Evolutionary conservation across 2,888 invertebrate genomes (phyloP), one percentile per base, ranked within the genome.

Genomic region (Caenorhabditis sp.): DNA sequence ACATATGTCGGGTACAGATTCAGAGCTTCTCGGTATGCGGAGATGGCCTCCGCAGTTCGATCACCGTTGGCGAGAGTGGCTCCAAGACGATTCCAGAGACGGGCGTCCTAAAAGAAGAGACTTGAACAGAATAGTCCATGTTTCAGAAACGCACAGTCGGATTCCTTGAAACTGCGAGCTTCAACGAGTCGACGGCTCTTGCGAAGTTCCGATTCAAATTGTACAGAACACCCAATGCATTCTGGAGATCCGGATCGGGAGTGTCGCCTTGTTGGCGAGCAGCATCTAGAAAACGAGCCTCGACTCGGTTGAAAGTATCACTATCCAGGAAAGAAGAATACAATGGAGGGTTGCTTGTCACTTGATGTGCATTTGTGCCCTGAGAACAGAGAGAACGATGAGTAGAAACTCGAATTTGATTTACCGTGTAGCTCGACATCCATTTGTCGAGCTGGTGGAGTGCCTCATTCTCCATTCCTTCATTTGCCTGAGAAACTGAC

Each of bases 51-150:
- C 90, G 97, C 97, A 40, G 97, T 96, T 85, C 95, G 95, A 67
- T 95, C 95, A 85, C 97, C 96, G 92, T 99, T 99, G 15, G 99
- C 99, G 89, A 98, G 93, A 56, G 98, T 97, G 37, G 99, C 99
- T 67, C 99, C 99, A 35, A 99, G 94, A 88, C 97, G 95, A 93
- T 99, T 99, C 98, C 98, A 99, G 65, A 97, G 92, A 90, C 96
- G 95, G 6, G 97, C 95, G 94, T 98, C 97, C 95, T 95, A 55
- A n/a, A 70, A 13, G 13, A 1, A 62, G 3, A 40, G 13, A 40
- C 13, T 18, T 18, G 18, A 18, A 6, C 18, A 18, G 51, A 18
- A 62, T 15, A 6, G 11, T 0, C 26, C 13, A 3, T 32, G 1
- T 50, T 18, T 20, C 50, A 24, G 20, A 22, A 51, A 61, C 47